Evolutionary conservation across 2,113 vertebrate species (phyloP), one percentile per base, ranked within the genome.

Genomic region (Melospiza melodia): DNA sequence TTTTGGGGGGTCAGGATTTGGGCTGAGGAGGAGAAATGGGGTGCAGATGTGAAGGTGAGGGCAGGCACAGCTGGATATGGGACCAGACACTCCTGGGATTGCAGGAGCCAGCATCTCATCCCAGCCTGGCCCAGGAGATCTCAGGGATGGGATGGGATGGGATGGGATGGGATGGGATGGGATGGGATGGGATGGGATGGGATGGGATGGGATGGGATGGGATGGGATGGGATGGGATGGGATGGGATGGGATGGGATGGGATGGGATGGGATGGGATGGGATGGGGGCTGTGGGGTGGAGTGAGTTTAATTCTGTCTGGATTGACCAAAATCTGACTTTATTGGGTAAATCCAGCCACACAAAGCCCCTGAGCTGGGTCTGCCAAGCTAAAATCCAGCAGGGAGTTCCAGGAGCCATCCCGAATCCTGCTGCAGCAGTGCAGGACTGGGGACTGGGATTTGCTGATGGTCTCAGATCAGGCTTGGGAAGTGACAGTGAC

Each of bases 161-260:
- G n/a, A n/a, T n/a, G n/a, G n/a, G n/a, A n/a, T n/a, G n/a, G n/a
- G n/a, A n/a, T n/a, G n/a, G n/a, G n/a, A n/a, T n/a, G n/a, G n/a
- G n/a, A n/a, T 31, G 5, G 16, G 5, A 0, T 28, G 5, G 19
- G 5, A 0, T 31, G 4, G 19, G 5, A 0, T 31, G 51, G 59
- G 6, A 0, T 15, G 25, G 5, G 66, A 17, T 61, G 5, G 20
- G 6, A 1, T 31, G 5, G 17, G 59, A 0, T 31, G 5, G 19
- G 5, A 0, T 31, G 5, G 16, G 5, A 0, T 28, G 5, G 19
- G 5, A 0, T 31, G 4, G 19, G 5, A 0, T 31, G 52, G 59
- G 6, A 0, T 39, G 5, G 14, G 5, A 0, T 31, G 5, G 19
- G 5, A 0, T 31, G 5, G 16, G 5, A 0, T 28, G 5, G 19